A percentile compares a stretch with the other conserved stretches of the same genome.
These are phyloP conservation scores for Cinclus mexicanus DNA, from an alignment of 2,113 vertebrate genomes.

Conservation along the genomic window DNA sequence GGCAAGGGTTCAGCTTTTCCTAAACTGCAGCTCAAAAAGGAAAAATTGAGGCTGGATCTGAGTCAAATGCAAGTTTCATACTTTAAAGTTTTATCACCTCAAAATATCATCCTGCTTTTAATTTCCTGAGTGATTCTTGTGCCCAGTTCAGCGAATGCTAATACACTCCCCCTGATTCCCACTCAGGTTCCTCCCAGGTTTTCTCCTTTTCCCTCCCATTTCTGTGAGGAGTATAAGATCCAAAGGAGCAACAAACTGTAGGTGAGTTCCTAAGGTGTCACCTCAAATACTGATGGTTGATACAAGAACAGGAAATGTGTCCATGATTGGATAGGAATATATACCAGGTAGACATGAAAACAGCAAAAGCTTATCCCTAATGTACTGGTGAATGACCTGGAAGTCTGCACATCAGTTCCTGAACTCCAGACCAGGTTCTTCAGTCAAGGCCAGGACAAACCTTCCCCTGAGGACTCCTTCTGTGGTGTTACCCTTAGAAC, in stretches of 20 bases:
- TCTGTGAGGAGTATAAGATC: neutral
- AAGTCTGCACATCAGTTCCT: neutral
- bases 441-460: neutral
- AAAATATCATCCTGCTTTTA: conserved; percentile 26
- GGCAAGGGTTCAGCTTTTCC: neutral
- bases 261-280: neutral
- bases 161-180: neutral
- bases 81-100: conserved; percentile 44
- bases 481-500: neutral
- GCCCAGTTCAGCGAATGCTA: neutral
- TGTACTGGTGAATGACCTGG: neutral
- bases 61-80: conserved; percentile 5
- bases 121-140: conserved; percentile 12
- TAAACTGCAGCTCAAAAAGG: neutral
- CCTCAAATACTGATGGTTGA: neutral
- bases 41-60: conserved; percentile 6
- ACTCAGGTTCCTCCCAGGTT: neutral
- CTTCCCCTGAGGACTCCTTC: neutral
- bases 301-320: neutral
- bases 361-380: neutral
- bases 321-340: neutral
- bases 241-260: neutral
- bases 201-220: neutral
- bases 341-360: neutral
- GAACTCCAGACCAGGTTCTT: neutral